These are phyloP conservation scores for Otus sunia DNA, from an alignment of 2,113 vertebrate species.

Conservation along the genomic window DNA sequence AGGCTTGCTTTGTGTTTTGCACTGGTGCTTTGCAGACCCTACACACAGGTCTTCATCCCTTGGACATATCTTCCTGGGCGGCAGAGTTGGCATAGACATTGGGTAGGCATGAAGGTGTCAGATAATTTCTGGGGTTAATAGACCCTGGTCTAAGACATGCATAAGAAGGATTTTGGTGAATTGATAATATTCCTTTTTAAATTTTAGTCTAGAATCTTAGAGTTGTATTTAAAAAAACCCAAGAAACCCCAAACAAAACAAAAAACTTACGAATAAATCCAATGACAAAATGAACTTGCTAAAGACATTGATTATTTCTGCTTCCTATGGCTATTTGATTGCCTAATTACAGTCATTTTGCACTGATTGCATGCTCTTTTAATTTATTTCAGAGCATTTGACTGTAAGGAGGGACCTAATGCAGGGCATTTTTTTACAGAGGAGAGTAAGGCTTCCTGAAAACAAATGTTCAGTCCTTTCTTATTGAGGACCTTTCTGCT, in stretches of 20 bases:
- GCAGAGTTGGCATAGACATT: neutral
- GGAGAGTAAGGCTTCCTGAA: neutral
- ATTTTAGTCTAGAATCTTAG: slow-evolving; percentile 24
- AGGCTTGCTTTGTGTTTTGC: neutral
- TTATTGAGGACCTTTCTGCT: neutral
- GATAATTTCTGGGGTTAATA: slow-evolving; percentile 11
- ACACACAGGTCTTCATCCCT: neutral
- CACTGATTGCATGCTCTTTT: slow-evolving; percentile 63
- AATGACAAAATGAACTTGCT: slow-evolving; percentile 13
- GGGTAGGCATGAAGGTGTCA: neutral
- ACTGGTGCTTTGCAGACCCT: slow-evolving; percentile 17
- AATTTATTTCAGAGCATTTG: slow-evolving; percentile 71
- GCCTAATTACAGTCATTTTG: slow-evolving; percentile 68
- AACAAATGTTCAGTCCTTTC: neutral
- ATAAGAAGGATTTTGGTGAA: slow-evolving; percentile 15
- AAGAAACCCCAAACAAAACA: neutral
- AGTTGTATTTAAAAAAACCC: neutral
- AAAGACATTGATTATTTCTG: slow-evolving; percentile 40
- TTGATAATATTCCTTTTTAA: neutral
- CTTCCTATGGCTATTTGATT: slow-evolving; percentile 51
- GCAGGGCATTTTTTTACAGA: neutral
- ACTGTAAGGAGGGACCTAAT: slow-evolving; percentile 21
- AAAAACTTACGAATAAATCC: slow-evolving; percentile 9
- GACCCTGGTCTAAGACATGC: neutral
- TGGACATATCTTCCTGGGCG: neutral